phyloP scores from a whole-genome alignment of 37 sponge, comb jelly and placozoan genomes.

The Amphimedon queenslandica region DNA sequence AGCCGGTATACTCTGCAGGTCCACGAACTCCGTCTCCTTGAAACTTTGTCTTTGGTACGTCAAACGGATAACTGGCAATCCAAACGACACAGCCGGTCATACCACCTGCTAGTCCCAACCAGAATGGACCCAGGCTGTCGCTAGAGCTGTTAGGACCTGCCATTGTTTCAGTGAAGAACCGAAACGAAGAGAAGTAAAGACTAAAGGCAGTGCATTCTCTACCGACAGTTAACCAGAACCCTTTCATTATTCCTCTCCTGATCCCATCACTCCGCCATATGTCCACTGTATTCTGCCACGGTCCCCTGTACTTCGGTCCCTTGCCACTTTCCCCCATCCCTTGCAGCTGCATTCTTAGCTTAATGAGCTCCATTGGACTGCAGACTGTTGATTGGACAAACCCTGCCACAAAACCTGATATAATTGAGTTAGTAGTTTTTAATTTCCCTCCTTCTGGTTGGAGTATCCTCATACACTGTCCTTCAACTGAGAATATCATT shows the following conservation, averaged over 20 bases:
- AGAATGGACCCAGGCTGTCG: slow-evolving; percentile 26
- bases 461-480: slow-evolving; percentile 40
- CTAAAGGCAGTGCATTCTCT: slow-evolving; percentile 80
- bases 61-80: slow-evolving; percentile 73
- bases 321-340: slow-evolving; percentile 7
- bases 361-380: slow-evolving; percentile 76
- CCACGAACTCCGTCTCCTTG: slow-evolving; percentile 71
- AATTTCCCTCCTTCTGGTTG: slow-evolving; percentile 12
- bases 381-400: slow-evolving; percentile 39
- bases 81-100: slow-evolving; percentile 56
- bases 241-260: slow-evolving; percentile 64
- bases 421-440: slow-evolving; percentile 7
- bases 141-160: background rate
- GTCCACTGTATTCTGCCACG: slow-evolving; percentile 53
- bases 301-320: slow-evolving; percentile 26
- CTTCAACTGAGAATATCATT: slow-evolving; percentile 78
- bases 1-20: slow-evolving; percentile 36
- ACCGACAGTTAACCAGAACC: slow-evolving; percentile 40
- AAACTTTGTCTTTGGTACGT: slow-evolving; percentile 80
- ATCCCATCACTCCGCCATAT: slow-evolving; percentile 61
- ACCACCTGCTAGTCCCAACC: slow-evolving; percentile 67
- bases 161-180: slow-evolving; percentile 31
- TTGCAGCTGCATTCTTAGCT: slow-evolving; percentile 83
- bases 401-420: slow-evolving; percentile 77
- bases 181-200: slow-evolving; percentile 69